These are phyloP conservation scores for Psilopogon haemacephalus DNA, from an alignment of 2,113 vertebrate species.

Conservation along the genomic window DNA sequence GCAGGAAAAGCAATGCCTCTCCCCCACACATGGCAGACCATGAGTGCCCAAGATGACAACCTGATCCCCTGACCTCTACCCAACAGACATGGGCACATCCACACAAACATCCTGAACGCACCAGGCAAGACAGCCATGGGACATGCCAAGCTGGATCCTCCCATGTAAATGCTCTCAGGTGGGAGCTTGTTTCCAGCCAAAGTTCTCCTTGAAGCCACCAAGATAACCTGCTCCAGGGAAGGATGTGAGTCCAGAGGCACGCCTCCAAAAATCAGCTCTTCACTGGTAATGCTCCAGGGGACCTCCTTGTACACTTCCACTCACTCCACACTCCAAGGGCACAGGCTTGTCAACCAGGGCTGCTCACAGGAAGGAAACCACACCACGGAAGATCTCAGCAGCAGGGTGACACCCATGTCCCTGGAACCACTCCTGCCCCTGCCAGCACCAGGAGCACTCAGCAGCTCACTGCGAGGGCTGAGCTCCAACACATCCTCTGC, in stretches of 20 bases:
- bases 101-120: accelerated
- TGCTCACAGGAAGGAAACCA: not conserved
- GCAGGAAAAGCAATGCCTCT: not conserved
- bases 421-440: not conserved
- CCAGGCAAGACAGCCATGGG: not conserved
- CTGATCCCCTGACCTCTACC: not conserved
- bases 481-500: not conserved
- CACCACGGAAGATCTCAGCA: not conserved
- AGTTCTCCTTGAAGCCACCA: not conserved
- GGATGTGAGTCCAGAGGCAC: not conserved
- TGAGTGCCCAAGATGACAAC: accelerated
- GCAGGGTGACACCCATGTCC: accelerated
- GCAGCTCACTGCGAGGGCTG: not conserved
- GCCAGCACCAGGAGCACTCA: not conserved
- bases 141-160: not conserved
- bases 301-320: not conserved
- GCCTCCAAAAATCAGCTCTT: not conserved
- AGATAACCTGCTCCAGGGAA: not conserved
- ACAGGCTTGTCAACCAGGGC: not conserved
- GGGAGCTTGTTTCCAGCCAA: not conserved
- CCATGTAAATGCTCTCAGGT: accelerated
- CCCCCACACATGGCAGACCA: accelerated
- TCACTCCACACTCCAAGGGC: accelerated
- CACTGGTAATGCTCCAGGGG: not conserved
- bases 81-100: not conserved